Conservation (phyloP, 2,888 invertebrate species). For the Corythucha ciliata region DNA sequence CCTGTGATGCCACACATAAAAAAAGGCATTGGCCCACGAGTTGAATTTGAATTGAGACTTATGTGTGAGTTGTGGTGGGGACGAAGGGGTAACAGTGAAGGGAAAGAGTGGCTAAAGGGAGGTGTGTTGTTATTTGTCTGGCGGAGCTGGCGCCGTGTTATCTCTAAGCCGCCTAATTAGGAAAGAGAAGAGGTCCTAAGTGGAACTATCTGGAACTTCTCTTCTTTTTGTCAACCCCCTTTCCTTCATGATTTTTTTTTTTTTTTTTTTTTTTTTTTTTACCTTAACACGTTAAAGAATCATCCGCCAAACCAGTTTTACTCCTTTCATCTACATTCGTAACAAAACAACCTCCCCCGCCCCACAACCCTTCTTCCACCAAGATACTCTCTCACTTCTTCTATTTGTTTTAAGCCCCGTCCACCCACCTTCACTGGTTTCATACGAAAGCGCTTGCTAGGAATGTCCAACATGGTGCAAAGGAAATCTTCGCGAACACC, state of each 20-base stretch:
- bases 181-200: conserved; percentile 22
- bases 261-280: not conserved
- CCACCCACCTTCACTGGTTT: no score
- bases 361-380: not conserved
- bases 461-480: no score
- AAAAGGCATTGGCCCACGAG: no score
- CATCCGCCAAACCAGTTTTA: conserved; percentile 21
- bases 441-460: no score
- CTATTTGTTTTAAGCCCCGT: no score
- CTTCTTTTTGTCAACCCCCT: conserved; percentile 22
- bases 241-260: not conserved
- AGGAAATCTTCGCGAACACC: no score
- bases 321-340: not conserved
- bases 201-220: conserved; percentile 18
- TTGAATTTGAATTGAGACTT: no score
- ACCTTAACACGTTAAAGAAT: conserved; percentile 1
- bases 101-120: conserved; percentile 20
- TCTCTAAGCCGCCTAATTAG: conserved; percentile 25
- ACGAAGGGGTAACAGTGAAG: conserved; percentile 10
- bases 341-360: not conserved
- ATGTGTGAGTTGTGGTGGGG: no score
- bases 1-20: no score
- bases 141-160: conserved; percentile 24
- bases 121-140: conserved; percentile 24
- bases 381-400: no score